Evolutionary conservation across 2,888 invertebrate species (phyloP), one percentile per base, ranked within the genome.

Genomic region (Andrena marginata): DNA sequence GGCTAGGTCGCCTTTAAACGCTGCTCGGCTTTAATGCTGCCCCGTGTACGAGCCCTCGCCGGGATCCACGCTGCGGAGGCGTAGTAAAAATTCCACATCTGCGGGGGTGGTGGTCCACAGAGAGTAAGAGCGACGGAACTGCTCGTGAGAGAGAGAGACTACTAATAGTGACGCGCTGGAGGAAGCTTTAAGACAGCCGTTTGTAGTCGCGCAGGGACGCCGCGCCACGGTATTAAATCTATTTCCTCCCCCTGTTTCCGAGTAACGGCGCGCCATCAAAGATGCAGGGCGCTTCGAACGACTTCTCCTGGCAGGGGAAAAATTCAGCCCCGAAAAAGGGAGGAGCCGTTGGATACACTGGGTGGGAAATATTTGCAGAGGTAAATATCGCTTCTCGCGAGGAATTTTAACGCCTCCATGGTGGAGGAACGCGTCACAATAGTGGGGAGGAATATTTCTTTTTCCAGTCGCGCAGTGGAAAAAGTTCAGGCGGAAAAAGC

Each of bases 41-140:
- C 74, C 77, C 78, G 84, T 76, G 84, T 85, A 89, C 77, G 80
- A 87, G 90, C 90, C 90, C 91, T 91, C 89, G 86, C 88, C 87
- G 90, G 84, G 89, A 89, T 88, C 88, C 80, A 82, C 86, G 84
- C 83, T 69, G 85, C 86, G 80, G 84, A 85, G 89, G 88, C 86
- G 86, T 85, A 80, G 90, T 90, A 89, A 92, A 92, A 92, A 92
- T 93, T 92, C 89, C 91, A 85, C 90, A 89, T 91, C 90, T 91
- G 88, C 73, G 86, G 84, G 82, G 56, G 56, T 23, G 56, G 82
- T 85, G 84, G 78, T 87, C 77, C 60, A 62, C 48, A 60, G 69
- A 56, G 74, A 20, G 60, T 62, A 26, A 68, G 54, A 54, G 54
- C 73, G 60, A 64, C 20, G 60, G 23, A 48, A 26, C 62, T 26